These are phyloP conservation scores for Hyposoter dolosus DNA, from an alignment of 2,888 invertebrate species.

Conservation along the genomic window DNA sequence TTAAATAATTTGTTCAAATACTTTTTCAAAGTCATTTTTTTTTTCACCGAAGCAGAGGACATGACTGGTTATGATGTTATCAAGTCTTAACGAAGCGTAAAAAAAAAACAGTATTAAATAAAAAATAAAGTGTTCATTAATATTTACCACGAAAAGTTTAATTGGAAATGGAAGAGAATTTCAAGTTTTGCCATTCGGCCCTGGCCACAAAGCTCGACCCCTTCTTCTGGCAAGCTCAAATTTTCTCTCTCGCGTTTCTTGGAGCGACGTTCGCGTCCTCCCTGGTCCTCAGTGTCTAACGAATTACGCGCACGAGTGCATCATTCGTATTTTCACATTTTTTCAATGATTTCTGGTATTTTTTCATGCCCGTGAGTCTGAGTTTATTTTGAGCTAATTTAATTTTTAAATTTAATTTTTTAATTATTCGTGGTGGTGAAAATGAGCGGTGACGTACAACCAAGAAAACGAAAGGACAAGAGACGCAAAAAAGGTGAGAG, in stretches of 20 bases:
- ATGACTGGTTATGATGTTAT: neutral
- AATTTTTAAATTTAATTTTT: neutral
- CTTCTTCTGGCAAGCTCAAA: slow-evolving; percentile 53
- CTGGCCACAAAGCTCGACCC: slow-evolving; percentile 59
- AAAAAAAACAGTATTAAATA: neutral
- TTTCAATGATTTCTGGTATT: neutral
- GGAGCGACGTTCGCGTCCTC: slow-evolving; percentile 29
- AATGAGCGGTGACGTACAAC: slow-evolving; percentile 95
- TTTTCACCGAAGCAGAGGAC: neutral
- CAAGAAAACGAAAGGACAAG: slow-evolving; percentile 94
- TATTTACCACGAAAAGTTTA: neutral
- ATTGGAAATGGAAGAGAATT: neutral
- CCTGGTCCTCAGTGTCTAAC: slow-evolving; percentile 53
- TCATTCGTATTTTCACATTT: slow-evolving; percentile 36
- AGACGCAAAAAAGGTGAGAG: slow-evolving; percentile 92
- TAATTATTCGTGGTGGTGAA: slow-evolving; percentile 59
- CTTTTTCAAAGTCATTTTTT: neutral
- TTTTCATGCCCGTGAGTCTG: neutral
- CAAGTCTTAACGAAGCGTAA: neutral
- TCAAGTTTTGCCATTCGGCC: slow-evolving; percentile 40
- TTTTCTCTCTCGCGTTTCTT: slow-evolving; percentile 39
- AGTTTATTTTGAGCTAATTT: neutral
- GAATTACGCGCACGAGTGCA: slow-evolving; percentile 61
- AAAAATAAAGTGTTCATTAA: neutral
- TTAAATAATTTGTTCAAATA: no score